These are phyloP conservation scores for Centruroides sculpturatus DNA, from an alignment of 1,140 invertebrate genomes.

Conservation along the genomic window DNA sequence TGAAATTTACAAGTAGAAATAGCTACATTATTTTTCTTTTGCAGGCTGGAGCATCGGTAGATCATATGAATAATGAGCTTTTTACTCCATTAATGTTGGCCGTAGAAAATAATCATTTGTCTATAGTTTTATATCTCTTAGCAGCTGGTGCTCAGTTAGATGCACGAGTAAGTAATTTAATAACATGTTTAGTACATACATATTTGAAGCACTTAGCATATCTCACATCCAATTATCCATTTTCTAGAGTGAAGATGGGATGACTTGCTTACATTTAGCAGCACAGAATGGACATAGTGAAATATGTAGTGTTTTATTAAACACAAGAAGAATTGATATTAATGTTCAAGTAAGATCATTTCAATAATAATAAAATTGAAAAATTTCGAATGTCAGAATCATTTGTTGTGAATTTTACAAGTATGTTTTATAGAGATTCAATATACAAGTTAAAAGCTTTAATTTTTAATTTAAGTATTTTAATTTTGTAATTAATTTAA, in stretches of 20 bases:
- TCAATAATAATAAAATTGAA: background rate
- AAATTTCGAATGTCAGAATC: no score
- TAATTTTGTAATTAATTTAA: background rate
- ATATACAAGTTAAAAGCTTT: no score
- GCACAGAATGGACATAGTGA: constrained; percentile 55
- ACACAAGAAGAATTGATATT: constrained; percentile 21
- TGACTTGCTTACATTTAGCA: constrained; percentile 69
- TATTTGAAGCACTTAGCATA: background rate
- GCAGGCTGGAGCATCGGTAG: constrained; percentile 49
- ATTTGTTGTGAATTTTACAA: no score
- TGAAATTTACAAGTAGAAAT: no score
- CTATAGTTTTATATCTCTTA: constrained; percentile 48
- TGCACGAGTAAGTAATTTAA: constrained; percentile 41
- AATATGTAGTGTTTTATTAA: constrained; percentile 39
- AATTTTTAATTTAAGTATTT: background rate
- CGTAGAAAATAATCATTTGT: constrained; percentile 41
- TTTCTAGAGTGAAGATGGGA: constrained; percentile 64
- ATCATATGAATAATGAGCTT: constrained; percentile 55
- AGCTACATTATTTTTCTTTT: constrained; percentile 21
- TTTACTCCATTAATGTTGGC: constrained; percentile 71
- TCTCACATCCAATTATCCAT: background rate
- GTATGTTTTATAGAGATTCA: no score
- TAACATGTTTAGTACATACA: background rate
- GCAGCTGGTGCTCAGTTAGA: constrained; percentile 55
- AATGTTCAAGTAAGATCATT: constrained; percentile 38